These are phyloP conservation scores for Sesamia inferens DNA, from an alignment of 2,888 invertebrate species.

Conservation along the genomic window DNA sequence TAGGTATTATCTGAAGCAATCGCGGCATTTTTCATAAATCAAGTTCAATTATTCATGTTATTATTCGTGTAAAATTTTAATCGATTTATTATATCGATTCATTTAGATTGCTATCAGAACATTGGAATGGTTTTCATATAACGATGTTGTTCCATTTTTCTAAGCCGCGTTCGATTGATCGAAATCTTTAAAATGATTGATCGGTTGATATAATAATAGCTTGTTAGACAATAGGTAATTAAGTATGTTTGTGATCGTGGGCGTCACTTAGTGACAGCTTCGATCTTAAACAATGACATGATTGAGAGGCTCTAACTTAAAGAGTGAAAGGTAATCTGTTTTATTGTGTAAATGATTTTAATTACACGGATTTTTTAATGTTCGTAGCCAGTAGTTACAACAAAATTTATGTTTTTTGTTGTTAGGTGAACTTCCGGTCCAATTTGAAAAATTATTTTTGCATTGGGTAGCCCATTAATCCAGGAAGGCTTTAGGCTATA, in stretches of 20 bases:
- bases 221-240: constrained; percentile 61
- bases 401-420: background rate
- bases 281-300: constrained; percentile 48
- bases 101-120: constrained; percentile 60
- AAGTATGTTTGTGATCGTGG: constrained; percentile 48
- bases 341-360: constrained; percentile 32
- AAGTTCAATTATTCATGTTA: constrained; percentile 47
- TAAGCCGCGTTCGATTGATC: constrained; percentile 53
- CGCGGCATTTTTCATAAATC: constrained; percentile 36
- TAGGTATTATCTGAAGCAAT: constrained; percentile 19
- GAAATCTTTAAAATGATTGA: constrained; percentile 53
- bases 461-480: no score
- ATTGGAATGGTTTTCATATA: constrained; percentile 39
- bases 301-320: constrained; percentile 40
- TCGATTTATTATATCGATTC: constrained; percentile 53
- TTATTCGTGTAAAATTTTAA: constrained; percentile 55
- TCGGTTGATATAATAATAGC: constrained; percentile 53
- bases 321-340: constrained; percentile 47
- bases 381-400: background rate
- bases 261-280: constrained; percentile 47
- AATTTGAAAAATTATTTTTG: no score
- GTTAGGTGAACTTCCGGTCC: no score
- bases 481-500: no score
- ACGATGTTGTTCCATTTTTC: constrained; percentile 49
- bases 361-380: constrained; percentile 1